Evolutionary conservation across 1,140 invertebrate species (phyloP).

Genomic region (Aphelenchoides avenae): DNA sequence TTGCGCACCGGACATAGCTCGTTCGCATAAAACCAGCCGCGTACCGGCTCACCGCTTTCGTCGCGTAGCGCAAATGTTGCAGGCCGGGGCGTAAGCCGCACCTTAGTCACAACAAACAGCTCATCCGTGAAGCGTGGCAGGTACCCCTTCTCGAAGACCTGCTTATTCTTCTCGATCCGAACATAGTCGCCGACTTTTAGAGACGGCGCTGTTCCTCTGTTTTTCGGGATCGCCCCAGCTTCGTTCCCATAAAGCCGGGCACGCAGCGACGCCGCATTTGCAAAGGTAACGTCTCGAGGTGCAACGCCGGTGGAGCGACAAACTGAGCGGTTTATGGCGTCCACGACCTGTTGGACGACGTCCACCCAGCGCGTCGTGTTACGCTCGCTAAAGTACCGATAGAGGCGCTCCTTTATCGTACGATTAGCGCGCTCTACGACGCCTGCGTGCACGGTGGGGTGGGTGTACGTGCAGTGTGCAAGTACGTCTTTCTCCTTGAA

Average conservation of each 20-base stretch:
- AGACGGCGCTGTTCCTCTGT: background rate
- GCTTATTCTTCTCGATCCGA: conserved; percentile 11
- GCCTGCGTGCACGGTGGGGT: conserved; percentile 36
- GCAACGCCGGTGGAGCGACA: conserved; percentile 14
- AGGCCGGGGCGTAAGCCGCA: background rate
- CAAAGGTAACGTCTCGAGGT: conserved; percentile 18
- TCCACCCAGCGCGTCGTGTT: conserved; percentile 29
- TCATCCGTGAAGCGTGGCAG: conserved; percentile 18
- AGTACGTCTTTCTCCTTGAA: conserved; percentile 17
- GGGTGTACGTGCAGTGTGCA: conserved; percentile 5
- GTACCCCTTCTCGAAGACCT: conserved; percentile 20
- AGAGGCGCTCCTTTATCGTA: conserved; percentile 30
- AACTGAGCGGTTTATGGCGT: conserved; percentile 26
- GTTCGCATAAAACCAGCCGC: conserved; percentile 19
- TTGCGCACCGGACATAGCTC: conserved; percentile 44
- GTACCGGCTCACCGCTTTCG: background rate
- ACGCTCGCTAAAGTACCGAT: conserved; percentile 32
- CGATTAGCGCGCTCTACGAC: conserved; percentile 31
- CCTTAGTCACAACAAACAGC: conserved; percentile 17
- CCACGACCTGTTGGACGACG: conserved; percentile 27
- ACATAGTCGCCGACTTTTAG: conserved; percentile 11
- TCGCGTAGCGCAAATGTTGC: conserved; percentile 1
- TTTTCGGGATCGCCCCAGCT: background rate
- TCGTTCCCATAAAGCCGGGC: background rate
- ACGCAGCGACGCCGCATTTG: conserved; percentile 16